These are phyloP conservation scores for Turdus rufiventris DNA, from an alignment of 2,113 vertebrate genomes.

Conservation along the genomic window DNA sequence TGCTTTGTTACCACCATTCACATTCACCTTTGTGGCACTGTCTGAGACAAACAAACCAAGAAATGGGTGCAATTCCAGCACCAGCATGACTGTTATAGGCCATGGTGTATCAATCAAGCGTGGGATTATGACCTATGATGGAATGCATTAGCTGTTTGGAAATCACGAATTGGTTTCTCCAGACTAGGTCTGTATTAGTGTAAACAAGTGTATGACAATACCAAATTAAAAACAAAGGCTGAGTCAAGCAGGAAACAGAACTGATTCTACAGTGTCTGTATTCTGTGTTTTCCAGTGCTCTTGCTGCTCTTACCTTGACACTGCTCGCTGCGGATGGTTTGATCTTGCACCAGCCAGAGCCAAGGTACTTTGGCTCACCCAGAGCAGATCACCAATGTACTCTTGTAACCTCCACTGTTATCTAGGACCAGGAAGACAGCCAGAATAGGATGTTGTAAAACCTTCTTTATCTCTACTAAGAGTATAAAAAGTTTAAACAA, in stretches of 20 bases:
- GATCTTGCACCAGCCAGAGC: background rate
- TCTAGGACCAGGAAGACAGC: background rate
- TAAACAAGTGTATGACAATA: background rate
- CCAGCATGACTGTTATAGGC: background rate
- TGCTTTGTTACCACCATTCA: background rate
- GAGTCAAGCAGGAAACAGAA: constrained; percentile 32
- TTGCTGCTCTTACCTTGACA: background rate
- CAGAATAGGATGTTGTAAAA: background rate
- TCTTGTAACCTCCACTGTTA: background rate
- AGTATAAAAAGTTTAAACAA: background rate
- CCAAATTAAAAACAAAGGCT: background rate
- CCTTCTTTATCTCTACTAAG: background rate
- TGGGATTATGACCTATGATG: background rate
- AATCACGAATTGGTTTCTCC: background rate
- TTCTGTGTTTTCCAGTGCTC: background rate
- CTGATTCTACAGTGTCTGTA: background rate
- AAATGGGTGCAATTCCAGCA: background rate
- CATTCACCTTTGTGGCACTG: background rate
- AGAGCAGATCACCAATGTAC: background rate
- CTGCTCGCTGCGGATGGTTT: background rate
- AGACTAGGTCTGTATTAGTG: background rate
- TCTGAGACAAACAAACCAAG: background rate
- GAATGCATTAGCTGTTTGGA: constrained; percentile 16
- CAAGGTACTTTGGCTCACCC: background rate
- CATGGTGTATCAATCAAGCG: background rate